phyloP scores from a whole-genome alignment of 2,113 vertebrate genomes.

The Engraulis encrasicolus region DNA sequence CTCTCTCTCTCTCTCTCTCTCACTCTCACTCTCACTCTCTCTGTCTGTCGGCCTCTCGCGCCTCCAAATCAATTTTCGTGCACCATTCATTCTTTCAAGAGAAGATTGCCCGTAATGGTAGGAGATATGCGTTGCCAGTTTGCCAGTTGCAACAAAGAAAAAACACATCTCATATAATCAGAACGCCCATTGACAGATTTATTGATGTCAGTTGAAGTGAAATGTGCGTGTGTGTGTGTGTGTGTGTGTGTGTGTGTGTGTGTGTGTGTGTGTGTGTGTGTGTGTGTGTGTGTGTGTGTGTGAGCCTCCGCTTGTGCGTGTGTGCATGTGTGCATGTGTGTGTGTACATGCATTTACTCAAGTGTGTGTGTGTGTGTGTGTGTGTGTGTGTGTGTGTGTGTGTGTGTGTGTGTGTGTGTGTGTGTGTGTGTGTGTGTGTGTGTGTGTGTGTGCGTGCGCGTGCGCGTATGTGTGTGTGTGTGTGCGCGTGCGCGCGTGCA shows the following conservation, averaged over 20 bases:
- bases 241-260: neutral
- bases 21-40: conserved; percentile 28
- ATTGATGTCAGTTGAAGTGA: too few species aligned
- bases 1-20: conserved; percentile 29
- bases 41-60: conserved; percentile 26
- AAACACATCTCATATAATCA: neutral
- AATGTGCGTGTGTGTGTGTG: neutral
- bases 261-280: neutral
- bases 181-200: neutral
- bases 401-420: neutral
- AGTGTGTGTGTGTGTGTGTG: conserved; percentile 10
- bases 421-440: neutral
- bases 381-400: conserved; percentile 3
- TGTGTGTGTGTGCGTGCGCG: neutral
- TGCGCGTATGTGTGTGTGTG: neutral
- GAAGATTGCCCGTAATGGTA: neutral
- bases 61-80: neutral
- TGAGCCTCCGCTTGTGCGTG: neutral
- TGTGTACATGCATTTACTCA: neutral
- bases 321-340: neutral
- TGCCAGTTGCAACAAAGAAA: neutral
- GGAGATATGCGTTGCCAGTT: neutral
- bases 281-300: conserved; percentile 1
- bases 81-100: neutral
- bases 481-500: neutral